Conservation (phyloP, 2,888 invertebrate genomes). For the Agonum fuliginosum region DNA sequence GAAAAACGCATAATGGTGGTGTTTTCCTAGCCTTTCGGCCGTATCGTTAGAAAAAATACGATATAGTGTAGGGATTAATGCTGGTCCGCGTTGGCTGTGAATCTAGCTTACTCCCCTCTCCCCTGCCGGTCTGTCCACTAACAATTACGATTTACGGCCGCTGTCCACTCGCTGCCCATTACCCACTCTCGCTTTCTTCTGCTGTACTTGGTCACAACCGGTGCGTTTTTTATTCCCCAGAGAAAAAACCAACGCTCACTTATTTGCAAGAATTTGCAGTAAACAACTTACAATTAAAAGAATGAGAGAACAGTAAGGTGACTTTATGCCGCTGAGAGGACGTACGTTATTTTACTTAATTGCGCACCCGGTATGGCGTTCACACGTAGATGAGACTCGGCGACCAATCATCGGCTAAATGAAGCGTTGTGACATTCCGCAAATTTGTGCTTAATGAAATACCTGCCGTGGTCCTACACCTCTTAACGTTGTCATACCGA, state of each 20-base stretch:
- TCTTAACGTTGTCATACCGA: no score
- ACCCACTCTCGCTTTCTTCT: constrained; percentile 50
- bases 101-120: constrained; percentile 7
- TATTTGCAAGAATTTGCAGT: constrained; percentile 58
- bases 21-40: no score
- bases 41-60: no score
- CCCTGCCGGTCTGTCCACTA: constrained; percentile 55
- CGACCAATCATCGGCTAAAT: constrained; percentile 32
- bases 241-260: constrained; percentile 38
- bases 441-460: constrained; percentile 14
- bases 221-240: constrained; percentile 30
- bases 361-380: constrained; percentile 28
- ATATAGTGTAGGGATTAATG: no score
- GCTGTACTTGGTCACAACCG: constrained; percentile 55
- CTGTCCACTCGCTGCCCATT: constrained; percentile 50
- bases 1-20: no score
- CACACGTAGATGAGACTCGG: constrained; percentile 14
- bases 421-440: constrained; percentile 8
- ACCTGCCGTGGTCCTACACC: not conserved
- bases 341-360: constrained; percentile 55
- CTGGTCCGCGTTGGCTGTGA: constrained; percentile 12
- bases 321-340: constrained; percentile 42
- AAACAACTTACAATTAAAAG: constrained; percentile 57
- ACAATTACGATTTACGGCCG: constrained; percentile 58
- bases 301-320: constrained; percentile 51